Percentiles rank a stretch among this genome's conserved stretches.
Evolutionary conservation across 1,140 invertebrate genomes (phyloP).

Genomic region (Cryptotermes secundus): DNA sequence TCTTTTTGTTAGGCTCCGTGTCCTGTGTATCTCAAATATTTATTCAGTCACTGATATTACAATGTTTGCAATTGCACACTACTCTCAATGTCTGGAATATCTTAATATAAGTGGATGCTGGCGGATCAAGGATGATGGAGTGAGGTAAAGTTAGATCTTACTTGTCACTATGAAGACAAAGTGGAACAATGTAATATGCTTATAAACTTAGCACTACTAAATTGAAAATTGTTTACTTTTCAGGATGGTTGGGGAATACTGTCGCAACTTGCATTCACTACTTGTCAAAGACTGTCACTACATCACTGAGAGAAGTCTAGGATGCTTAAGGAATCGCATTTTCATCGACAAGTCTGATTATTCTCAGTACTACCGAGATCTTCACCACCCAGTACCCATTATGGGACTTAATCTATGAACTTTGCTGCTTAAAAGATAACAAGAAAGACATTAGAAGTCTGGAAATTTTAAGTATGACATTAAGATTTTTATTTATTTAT

Average conservation of each 20-base stretch:
- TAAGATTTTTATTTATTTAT: no score
- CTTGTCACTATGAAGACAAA: not conserved
- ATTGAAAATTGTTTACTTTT: slow-evolving; percentile 41
- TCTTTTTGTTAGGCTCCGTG: slow-evolving; percentile 24
- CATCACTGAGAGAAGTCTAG: slow-evolving; percentile 53
- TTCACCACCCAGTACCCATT: not conserved
- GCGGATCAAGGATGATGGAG: slow-evolving; percentile 56
- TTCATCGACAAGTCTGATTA: slow-evolving; percentile 45
- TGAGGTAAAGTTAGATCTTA: slow-evolving; percentile 49
- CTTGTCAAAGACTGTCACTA: slow-evolving; percentile 52
- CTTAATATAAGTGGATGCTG: slow-evolving; percentile 56
- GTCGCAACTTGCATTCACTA: slow-evolving; percentile 50
- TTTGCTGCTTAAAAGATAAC: not conserved
- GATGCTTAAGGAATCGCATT: slow-evolving; percentile 50
- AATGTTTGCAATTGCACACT: slow-evolving; percentile 54
- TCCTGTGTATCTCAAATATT: slow-evolving; percentile 55
- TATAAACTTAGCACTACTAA: not conserved
- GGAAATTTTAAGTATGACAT: no score
- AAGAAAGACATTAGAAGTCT: no score
- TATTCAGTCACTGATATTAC: slow-evolving; percentile 56
- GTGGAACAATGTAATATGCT: not conserved
- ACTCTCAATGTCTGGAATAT: slow-evolving; percentile 51
- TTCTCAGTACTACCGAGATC: not conserved
- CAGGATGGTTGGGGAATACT: slow-evolving; percentile 53
- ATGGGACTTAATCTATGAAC: not conserved